Percentiles rank a stretch among this genome's conserved stretches.
phyloP scores from a whole-genome alignment of 2,888 invertebrate species.

The Scaptomyza polygonia region DNA sequence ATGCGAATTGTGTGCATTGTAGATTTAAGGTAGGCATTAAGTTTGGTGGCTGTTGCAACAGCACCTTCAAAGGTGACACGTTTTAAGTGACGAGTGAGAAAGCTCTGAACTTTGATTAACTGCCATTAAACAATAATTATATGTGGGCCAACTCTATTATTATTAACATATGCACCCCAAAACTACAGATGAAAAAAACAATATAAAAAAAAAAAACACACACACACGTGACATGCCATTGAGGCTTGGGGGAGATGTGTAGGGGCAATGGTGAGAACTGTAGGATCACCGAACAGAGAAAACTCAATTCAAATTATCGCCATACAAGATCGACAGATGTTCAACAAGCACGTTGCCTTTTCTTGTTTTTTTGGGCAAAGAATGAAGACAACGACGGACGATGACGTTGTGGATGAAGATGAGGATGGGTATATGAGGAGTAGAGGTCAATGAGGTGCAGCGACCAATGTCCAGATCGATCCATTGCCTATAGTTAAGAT shows the following conservation, averaged over 20 bases:
- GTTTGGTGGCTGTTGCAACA: slow-evolving; percentile 16
- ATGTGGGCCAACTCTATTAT: slow-evolving; percentile 53
- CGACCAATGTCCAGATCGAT: slow-evolving; percentile 74
- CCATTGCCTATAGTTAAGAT: slow-evolving; percentile 27
- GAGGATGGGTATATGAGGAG: slow-evolving; percentile 45
- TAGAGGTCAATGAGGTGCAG: slow-evolving; percentile 75
- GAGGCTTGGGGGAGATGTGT: background rate
- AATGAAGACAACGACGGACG: slow-evolving; percentile 20
- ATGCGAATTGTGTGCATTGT: slow-evolving; percentile 21
- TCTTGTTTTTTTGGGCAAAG: slow-evolving; percentile 5
- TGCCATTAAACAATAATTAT: slow-evolving; percentile 41
- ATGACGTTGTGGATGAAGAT: slow-evolving; percentile 10
- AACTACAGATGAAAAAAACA: background rate
- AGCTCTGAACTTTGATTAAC: slow-evolving; percentile 63
- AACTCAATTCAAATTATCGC: slow-evolving; percentile 82
- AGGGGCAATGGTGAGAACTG: slow-evolving; percentile 26
- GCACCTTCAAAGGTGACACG: slow-evolving; percentile 44
- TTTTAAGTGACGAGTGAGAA: slow-evolving; percentile 50
- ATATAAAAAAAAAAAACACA: background rate
- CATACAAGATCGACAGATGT: slow-evolving; percentile 82
- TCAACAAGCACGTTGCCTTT: slow-evolving; percentile 48
- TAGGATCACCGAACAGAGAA: slow-evolving; percentile 66
- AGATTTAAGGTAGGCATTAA: slow-evolving; percentile 8
- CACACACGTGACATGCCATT: slow-evolving; percentile 48
- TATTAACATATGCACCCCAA: slow-evolving; percentile 48